These are phyloP conservation scores for Anastatus disparis DNA, from an alignment of 1,140 invertebrate species.

Conservation along the genomic window DNA sequence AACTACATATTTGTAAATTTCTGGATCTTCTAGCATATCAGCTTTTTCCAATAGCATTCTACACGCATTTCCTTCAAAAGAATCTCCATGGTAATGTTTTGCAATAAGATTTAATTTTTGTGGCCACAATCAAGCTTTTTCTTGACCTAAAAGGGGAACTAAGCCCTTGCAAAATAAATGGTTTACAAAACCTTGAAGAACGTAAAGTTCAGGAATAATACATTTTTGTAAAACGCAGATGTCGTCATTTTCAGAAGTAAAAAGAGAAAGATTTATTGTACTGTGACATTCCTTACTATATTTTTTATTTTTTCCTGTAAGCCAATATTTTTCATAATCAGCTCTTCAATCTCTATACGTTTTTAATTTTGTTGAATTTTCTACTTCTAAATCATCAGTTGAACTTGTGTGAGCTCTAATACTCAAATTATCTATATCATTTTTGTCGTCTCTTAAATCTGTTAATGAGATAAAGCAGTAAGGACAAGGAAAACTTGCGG, in stretches of 20 bases:
- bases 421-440: neutral
- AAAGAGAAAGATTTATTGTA: conserved; percentile 21
- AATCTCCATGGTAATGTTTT: no score
- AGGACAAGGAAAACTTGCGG: conserved; percentile 8
- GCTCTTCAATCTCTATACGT: conserved; percentile 8
- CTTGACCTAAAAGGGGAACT: conserved; percentile 1
- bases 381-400: neutral
- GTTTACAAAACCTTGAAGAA: conserved; percentile 38
- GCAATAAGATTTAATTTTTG: no score
- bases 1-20: conserved; percentile 22
- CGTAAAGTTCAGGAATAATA: conserved; percentile 29
- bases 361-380: conserved; percentile 11
- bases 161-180: conserved; percentile 17
- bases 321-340: conserved; percentile 19
- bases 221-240: conserved; percentile 36
- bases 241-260: conserved; percentile 11
- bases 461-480: conserved; percentile 12
- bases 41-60: conserved; percentile 30
- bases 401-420: neutral
- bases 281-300: conserved; percentile 13
- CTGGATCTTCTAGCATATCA: conserved; percentile 4
- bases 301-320: conserved; percentile 8
- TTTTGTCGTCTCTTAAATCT: neutral
- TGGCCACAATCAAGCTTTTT: conserved; percentile 35
- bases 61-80: no score